Percentiles rank a stretch among this genome's conserved stretches.
Conservation (phyloP, 1,140 invertebrate genomes). For the Thereuonema tuberculata region DNA sequence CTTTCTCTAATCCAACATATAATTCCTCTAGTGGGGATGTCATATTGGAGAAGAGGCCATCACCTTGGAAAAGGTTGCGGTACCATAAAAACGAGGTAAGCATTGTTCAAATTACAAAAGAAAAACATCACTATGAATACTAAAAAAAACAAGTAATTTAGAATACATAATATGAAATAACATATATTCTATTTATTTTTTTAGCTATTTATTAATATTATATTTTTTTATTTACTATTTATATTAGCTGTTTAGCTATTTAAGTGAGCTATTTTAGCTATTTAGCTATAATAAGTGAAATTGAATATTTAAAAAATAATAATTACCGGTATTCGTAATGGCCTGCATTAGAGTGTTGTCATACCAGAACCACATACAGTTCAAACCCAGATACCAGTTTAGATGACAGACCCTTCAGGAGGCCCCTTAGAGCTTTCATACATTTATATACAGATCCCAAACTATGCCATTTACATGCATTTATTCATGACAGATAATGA, state of each 20-base stretch:
- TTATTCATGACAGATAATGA: no score
- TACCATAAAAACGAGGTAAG: slow-evolving; percentile 43
- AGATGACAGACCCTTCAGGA: no score
- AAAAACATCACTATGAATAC: not conserved
- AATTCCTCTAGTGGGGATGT: slow-evolving; percentile 44
- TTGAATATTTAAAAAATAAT: no score
- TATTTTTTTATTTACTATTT: not conserved
- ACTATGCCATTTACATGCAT: no score
- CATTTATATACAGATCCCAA: no score
- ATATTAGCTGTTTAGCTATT: not conserved
- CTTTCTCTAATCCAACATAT: slow-evolving; percentile 66
- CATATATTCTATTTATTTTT: not conserved
- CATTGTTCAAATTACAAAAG: slow-evolving; percentile 1
- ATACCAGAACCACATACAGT: no score
- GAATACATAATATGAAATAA: not conserved
- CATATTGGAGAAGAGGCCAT: slow-evolving; percentile 42
- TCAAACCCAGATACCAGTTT: no score
- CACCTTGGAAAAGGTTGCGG: slow-evolving; percentile 52
- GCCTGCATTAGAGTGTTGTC: no score
- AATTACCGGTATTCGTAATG: no score
- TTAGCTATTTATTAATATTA: not conserved
- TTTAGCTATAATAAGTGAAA: not conserved
- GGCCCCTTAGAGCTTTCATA: no score
- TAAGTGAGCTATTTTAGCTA: not conserved
- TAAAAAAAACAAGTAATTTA: not conserved